Evolutionary conservation across 2,797 vertebrate genomes (phyloP).

Genomic region (Acrocephalus scirpaceus): DNA sequence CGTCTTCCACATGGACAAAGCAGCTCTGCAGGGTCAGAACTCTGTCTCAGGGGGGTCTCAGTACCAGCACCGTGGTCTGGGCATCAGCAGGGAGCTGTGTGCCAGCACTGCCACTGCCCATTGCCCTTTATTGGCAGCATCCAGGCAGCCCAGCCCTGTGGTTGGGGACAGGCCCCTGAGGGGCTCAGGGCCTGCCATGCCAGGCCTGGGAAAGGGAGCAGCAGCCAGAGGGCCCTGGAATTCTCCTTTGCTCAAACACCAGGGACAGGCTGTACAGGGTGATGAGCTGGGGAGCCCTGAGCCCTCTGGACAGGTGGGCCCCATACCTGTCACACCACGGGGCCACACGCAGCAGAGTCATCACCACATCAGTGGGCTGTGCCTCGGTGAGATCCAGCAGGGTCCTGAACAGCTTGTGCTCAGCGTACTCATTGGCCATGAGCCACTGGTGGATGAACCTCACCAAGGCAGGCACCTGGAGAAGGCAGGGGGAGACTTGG

Average conservation of each 20-base stretch:
- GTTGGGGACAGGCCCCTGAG: neutral
- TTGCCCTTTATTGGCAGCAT: fast-evolving
- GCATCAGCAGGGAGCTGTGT: neutral
- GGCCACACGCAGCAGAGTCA: no score
- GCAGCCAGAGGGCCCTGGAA: neutral
- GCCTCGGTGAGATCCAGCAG: no score
- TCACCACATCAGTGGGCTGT: no score
- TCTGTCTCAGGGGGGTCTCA: neutral
- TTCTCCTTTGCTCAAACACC: neutral
- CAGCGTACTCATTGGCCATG: neutral
- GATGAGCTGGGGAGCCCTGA: neutral
- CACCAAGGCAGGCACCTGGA: neutral
- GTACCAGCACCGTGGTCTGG: no score
- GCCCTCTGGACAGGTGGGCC: no score
- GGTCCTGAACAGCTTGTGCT: neutral
- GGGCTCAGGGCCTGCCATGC: neutral
- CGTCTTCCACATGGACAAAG: neutral
- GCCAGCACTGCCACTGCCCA: neutral
- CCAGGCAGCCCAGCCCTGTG: neutral
- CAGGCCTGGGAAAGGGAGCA: neutral
- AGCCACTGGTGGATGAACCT: neutral
- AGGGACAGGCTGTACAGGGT: neutral
- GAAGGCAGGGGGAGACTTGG: neutral
- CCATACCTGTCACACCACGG: no score
- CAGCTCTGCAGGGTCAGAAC: neutral